Evolutionary conservation across 2,113 vertebrate species (phyloP), one percentile per base, ranked within the genome.

Genomic region (Orcinus orca): DNA sequence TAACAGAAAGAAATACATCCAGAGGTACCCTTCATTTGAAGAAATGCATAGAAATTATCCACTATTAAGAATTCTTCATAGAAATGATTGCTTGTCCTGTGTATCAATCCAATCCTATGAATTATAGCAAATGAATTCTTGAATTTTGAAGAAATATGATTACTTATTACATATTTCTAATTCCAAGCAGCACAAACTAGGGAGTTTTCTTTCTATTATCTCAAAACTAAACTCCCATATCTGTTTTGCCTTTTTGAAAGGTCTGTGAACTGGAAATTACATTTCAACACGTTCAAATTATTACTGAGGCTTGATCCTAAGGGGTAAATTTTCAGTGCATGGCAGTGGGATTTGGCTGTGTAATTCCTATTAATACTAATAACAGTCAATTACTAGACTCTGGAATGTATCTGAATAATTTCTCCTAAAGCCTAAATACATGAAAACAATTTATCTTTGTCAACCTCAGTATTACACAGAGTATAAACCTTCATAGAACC

Each of bases 291-390:
- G 80, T 92, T 95, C 85, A 94, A 84, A 93, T 92, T 95, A 97
- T 97, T 92, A 85, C 41, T 92, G 95, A 95, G 80, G 58, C 93
- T 84, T 95, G 87, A 71, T 97, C 79, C 50, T 95, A 91, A 86
- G 44, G 82, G 65, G 63, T 97, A 92, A 67, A 81, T 97, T 96
- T 98, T 97, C 70, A 88, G 36, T 93, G 29, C 90, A 60, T 55
- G 79, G 95, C 68, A 60, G 44, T 50, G n/a, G 84, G 96, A 97
- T 96, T 97, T 97, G 94, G 60, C 53, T 60, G 20, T 90, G n/a
- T 91, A 97, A 93, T 84, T 97, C 41, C 74, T 87, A 85, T 97
- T 97, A 95, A 85, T 95, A 93, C 94, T 96, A 95, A 95, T 94
- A 90, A 96, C 36, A 96, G 71, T 80, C 92, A 93, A 81, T 94